Base-by-base conservation (phyloP, 2,888 invertebrate species). In the Chloroclystis v-ata region DNA sequence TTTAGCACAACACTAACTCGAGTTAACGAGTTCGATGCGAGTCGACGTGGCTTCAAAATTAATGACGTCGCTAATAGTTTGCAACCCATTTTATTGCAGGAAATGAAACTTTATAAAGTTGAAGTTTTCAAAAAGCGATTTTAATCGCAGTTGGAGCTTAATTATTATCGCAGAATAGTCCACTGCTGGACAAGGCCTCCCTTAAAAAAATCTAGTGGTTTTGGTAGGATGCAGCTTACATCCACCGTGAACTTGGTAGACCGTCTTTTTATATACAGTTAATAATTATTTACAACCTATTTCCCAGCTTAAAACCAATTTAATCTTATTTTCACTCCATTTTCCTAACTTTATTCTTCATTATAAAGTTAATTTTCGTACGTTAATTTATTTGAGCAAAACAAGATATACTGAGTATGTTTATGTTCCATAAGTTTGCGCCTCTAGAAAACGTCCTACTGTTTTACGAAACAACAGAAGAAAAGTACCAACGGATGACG, bases 381-480 rank as follows among this genome's bases (percentile, higher is more conserved):
- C 10, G 14, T 16, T 45, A 42, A 45, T 38, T 45, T 42, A 41
- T 41, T 35, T 44, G 25, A 38, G 39, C 33, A 29, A 38, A 48
- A 40, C 29, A 33, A 39, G 33, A 38, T 38, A 20, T 43, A 37
- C 29, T 39, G 35, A 28, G 11, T 25, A 35, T 39, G 43, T 43
- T 48, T 50, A 46, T 40, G 39, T 50, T 50, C 20, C 26, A 42
- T 41, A 47, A 52, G 39, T 44, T 54, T 33, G n/a, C 13, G 38
- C 49, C 38, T 20, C 43, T 29, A 46, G 46, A 37, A 39, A 46
- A 13, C 45, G 58, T 56, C 56, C 48, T 43, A 43, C 43, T 50
- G 33, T 24, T 33, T 37, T 28, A 28, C 20, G 60, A 60, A 62
- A 63, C 59, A 60, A 55, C 59, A 59, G 59, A 61, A 61, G 62